Conservation (phyloP, 2,888 invertebrate genomes). For the Dicyrtomina minuta region DNA sequence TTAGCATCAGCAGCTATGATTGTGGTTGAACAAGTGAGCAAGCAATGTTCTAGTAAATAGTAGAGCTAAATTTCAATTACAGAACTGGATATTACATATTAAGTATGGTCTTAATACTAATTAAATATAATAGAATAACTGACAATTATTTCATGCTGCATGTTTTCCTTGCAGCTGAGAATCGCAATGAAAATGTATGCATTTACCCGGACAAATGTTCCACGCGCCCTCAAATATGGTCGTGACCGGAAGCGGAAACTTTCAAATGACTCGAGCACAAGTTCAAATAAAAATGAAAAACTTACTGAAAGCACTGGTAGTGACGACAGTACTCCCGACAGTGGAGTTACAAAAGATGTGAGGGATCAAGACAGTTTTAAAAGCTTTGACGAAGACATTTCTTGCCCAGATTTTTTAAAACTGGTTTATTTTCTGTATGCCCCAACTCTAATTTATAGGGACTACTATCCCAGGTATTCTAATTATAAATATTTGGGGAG, state of each 20-base stretch:
- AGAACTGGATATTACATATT: too few relatives aligned
- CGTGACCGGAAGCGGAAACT: not conserved
- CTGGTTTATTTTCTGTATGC: slow-evolving; percentile 83
- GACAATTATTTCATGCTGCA: not conserved
- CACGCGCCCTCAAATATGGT: slow-evolving; percentile 3
- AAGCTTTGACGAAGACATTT: not conserved
- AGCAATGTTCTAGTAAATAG: slow-evolving; percentile 1
- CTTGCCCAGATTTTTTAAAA: slow-evolving; percentile 56
- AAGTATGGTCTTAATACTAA: not conserved
- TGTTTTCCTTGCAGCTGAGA: slow-evolving; percentile 17
- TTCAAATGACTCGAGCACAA: not conserved
- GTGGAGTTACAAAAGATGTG: too few relatives aligned
- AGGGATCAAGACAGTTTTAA: not conserved
- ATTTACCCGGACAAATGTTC: slow-evolving; percentile 30
- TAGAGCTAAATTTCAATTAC: not conserved
- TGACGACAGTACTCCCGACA: too few relatives aligned
- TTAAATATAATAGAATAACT: not conserved
- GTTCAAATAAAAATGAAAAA: not conserved
- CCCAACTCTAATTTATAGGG: slow-evolving; percentile 80
- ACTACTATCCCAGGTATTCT: slow-evolving; percentile 76
- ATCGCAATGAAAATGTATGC: slow-evolving; percentile 39
- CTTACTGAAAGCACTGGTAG: too few relatives aligned
- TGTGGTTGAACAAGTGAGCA: slow-evolving; percentile 16
- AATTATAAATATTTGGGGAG: not conserved
- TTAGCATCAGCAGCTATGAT: slow-evolving; percentile 6